Base-by-base conservation (phyloP, 2,797 vertebrate species). In the Lithobates sylvaticus region DNA sequence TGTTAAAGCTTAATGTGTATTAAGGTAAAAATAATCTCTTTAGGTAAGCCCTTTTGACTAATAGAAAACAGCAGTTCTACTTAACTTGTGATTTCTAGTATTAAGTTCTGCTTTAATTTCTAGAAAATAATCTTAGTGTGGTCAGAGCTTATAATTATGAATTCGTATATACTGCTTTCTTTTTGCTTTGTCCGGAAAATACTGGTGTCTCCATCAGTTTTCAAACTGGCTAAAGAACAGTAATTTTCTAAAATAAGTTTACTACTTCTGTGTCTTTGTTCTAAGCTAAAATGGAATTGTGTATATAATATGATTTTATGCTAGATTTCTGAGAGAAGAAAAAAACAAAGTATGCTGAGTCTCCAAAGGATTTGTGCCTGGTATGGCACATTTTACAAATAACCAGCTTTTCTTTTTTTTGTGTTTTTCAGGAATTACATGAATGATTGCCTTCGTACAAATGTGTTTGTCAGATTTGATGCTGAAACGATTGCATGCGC, bases 391-490 rank as follows among this genome's bases (percentile, higher is more conserved):
- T 15, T 12, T 12, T 39, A 8, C n/a, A 58, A 1, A 4, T 71
- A 9, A 36, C 21, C 10, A 26, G 47, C n/a, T 34, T n/a, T 23
- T 65, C 4, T 12, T 32, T 36, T 36, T 87, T 86, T 84, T 67
- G 39, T 92, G 93, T 89, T 94, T 93, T 80, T 88, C 72, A 99
- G 98, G 98, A 99, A 99, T 94, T 99, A 99, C 91, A 99, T 99
- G 98, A 99, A 99, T 12, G 98, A 99, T 92, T 97, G 94, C 89
- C 96, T 99, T 88, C 94, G 98, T 91, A 99, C 98, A 13, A 99
- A 97, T n/a, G 98, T 99, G 87, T 99, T 99, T 89, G 98, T 99
- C 91, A 95, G 97, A 90, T 99, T 99, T 92, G 97, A 99, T 93
- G 97, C 97, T 1, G 98, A 99, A 93, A 99, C 98, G 0, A 98